A percentile compares a stretch with the other conserved stretches of the same genome.
phyloP scores from a whole-genome alignment of 2,113 vertebrate species.

The Scolopax mira region DNA sequence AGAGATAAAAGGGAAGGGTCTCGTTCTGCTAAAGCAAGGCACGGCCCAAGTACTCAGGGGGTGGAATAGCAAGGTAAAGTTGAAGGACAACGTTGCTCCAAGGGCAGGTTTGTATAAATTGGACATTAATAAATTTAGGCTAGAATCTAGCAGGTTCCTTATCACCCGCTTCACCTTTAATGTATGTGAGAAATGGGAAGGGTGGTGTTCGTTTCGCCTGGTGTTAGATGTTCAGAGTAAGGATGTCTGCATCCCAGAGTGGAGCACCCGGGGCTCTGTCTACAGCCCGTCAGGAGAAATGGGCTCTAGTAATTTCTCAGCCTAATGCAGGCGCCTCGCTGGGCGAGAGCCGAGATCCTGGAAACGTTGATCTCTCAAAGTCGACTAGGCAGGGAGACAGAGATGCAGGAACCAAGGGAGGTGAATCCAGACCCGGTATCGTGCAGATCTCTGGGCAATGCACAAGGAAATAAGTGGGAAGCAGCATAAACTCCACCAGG shows the following conservation, averaged over 20 bases:
- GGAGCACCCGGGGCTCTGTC: conserved; percentile 28
- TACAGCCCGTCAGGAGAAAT: neutral
- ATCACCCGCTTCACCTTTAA: neutral
- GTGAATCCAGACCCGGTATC: neutral
- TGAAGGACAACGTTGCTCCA: neutral
- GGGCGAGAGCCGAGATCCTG: accelerated
- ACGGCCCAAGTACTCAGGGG: neutral
- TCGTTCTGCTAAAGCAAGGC: neutral
- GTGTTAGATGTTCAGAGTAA: neutral
- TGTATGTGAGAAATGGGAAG: neutral
- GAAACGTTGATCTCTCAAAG: neutral
- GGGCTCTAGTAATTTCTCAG: neutral
- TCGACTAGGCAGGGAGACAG: neutral
- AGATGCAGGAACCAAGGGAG: accelerated
- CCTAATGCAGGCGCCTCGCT: neutral
- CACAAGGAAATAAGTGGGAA: neutral
- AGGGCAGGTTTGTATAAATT: neutral
- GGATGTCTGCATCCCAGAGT: neutral
- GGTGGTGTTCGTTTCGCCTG: neutral
- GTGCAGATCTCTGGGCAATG: neutral
- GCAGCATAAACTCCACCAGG: accelerated
- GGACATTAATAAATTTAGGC: neutral
- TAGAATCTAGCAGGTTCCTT: neutral
- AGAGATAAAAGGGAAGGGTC: neutral
- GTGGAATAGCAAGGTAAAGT: neutral